A percentile compares a stretch with the other conserved stretches of the same genome.
These are phyloP conservation scores for Amaurobius ferox DNA, from an alignment of 2,888 invertebrate genomes.

Conservation along the genomic window DNA sequence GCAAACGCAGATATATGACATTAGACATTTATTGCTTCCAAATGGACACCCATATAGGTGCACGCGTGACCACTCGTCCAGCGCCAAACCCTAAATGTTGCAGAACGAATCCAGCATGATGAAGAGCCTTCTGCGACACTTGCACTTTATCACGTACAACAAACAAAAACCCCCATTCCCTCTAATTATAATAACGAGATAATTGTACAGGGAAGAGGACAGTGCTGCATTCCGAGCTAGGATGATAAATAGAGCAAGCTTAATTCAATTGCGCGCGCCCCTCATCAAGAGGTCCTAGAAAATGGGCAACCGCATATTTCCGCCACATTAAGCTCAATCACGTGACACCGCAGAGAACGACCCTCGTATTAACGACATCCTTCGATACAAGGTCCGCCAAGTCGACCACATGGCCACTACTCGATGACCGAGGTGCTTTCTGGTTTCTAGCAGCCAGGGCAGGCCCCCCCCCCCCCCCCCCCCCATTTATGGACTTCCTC, in stretches of 20 bases:
- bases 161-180: conserved; percentile 29
- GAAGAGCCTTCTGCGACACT: not conserved
- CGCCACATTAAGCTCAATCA: conserved; percentile 71
- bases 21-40: not conserved
- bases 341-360: conserved; percentile 51
- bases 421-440: conserved; percentile 60
- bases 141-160: conserved; percentile 10
- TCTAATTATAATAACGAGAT: conserved; percentile 70
- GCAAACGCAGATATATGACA: not conserved
- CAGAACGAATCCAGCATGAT: not conserved
- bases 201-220: conserved; percentile 37
- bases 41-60: not conserved
- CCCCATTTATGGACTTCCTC: conserved; percentile 28
- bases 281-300: conserved; percentile 36
- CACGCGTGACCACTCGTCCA: not conserved
- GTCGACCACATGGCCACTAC: conserved; percentile 48
- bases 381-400: conserved; percentile 35
- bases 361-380: conserved; percentile 67
- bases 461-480: conserved; percentile 12
- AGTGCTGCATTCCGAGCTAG: conserved; percentile 47
- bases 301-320: conserved; percentile 68
- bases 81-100: not conserved
- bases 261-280: conserved; percentile 68
- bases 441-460: conserved; percentile 1
- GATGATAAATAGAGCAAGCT: conserved; percentile 69